phyloP scores from a whole-genome alignment of 2,797 vertebrate species.

The Atherinosoma microstoma region DNA sequence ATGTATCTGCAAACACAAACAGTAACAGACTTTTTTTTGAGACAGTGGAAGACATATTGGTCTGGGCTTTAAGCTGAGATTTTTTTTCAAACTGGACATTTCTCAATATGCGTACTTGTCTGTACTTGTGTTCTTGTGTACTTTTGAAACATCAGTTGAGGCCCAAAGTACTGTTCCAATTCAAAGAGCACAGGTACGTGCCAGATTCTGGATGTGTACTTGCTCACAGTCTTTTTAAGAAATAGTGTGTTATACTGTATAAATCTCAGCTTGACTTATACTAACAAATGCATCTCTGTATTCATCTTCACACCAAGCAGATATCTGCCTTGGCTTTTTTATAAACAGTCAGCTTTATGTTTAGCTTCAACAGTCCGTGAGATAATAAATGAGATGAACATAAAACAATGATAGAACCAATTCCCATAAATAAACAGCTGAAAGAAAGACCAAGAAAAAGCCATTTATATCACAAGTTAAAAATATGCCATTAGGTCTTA shows the following conservation, averaged over 20 bases:
- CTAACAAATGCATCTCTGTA: constrained; percentile 14
- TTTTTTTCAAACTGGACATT: neutral
- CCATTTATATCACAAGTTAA: neutral
- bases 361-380: constrained; percentile 37
- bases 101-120: no score
- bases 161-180: no score
- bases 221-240: neutral
- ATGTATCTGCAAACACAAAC: constrained; percentile 34
- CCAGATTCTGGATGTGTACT: no score
- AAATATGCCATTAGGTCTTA: constrained; percentile 60
- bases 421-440: neutral
- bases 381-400: constrained; percentile 44
- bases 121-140: no score
- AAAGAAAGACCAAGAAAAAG: neutral
- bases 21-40: constrained; percentile 15
- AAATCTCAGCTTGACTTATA: constrained; percentile 52
- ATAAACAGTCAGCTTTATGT: constrained; percentile 50
- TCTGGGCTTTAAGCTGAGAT: constrained; percentile 26
- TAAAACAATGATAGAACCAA: neutral
- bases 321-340: constrained; percentile 50
- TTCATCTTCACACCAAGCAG: constrained; percentile 49
- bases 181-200: no score
- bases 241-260: constrained; percentile 20
- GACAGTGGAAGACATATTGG: constrained; percentile 24
- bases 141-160: no score